A percentile compares a stretch with the other conserved stretches of the same genome.
Evolutionary conservation across 2,797 vertebrate species (phyloP).

Genomic region (Argya squamiceps): DNA sequence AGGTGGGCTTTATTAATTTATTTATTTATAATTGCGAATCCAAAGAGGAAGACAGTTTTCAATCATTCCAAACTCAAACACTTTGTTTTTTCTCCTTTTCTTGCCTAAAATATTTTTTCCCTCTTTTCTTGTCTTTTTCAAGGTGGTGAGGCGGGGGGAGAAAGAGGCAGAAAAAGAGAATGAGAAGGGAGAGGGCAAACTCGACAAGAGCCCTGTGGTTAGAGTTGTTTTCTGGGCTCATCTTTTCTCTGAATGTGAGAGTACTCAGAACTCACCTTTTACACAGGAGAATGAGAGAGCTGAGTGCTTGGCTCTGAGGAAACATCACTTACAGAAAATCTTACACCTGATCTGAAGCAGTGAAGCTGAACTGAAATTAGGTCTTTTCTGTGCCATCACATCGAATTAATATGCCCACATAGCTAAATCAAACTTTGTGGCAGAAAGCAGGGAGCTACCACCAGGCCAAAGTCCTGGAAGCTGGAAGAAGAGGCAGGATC

Average conservation of each 20-base stretch:
- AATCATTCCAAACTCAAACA: neutral
- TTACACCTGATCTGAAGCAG: neutral
- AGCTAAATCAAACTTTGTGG: neutral
- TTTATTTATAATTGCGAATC: neutral
- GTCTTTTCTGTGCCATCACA: neutral
- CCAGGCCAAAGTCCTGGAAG: neutral
- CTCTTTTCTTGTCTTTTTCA: neutral
- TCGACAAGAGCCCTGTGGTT: fast-evolving
- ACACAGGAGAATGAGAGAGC: neutral
- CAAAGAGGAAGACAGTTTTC: neutral
- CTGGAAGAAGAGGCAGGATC: neutral
- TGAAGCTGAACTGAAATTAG: neutral
- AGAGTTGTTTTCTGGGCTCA: neutral
- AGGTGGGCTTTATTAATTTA: neutral
- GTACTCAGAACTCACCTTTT: fast-evolving
- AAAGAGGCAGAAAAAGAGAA: neutral
- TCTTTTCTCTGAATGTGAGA: neutral
- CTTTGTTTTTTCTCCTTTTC: neutral
- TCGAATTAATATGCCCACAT: neutral
- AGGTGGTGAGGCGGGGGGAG: neutral
- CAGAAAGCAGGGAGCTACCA: neutral
- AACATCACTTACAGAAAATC: neutral
- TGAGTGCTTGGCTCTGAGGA: neutral
- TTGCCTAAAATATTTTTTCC: fast-evolving
- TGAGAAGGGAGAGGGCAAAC: neutral